Base-by-base conservation (phyloP, 2,113 vertebrate genomes). In the Hystrix cristata region DNA sequence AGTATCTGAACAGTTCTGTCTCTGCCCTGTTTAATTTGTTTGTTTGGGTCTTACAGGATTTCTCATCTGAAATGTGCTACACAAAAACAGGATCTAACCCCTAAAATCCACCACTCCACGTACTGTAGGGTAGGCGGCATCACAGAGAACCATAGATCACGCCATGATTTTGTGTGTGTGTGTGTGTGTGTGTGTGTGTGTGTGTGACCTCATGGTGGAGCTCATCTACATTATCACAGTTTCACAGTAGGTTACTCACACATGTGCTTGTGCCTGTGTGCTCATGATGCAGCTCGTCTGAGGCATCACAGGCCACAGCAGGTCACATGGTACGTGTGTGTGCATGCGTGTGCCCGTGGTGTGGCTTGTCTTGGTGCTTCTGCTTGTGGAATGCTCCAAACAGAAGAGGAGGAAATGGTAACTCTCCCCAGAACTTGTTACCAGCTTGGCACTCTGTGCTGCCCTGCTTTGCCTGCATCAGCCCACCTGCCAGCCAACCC, bases 131-230 rank as follows among this genome's bases (percentile, higher is more conserved):
- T 1, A 1, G 14, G 2, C 10, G 43, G 3, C 21, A 6, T 1
- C 8, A 16, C 0, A 31, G 18, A 57, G 53, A 0, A 1, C 1
- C 43, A 3, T 9, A 4, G 7, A 5, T 19, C 31, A 8, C 9
- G 10, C 27, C 51, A 18, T 29, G 46, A 48, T 38, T n/a, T n/a
- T n/a, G n/a, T 14, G 67, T 69, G 67, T 19, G 67, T 27, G 71
- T 11, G 9, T 29, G 43, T 29, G 43, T 23, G 5, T 14, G 38
- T 21, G 14, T 69, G 34, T 38, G 18, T 43, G 69, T 3, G 10
- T 25, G 38, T 48, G 72, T 74, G 27, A 21, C 69, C 69, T 71
- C 19, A 10, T 16, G n/a, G 69, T 15, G 7, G 25, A 51, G 46
- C 46, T 51, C 46, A 16, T 31, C 46, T 74, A 51, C 74, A 10